These are phyloP conservation scores for Scomberomorus guttatus DNA, from an alignment of 2,797 vertebrate species.

Conservation along the genomic window DNA sequence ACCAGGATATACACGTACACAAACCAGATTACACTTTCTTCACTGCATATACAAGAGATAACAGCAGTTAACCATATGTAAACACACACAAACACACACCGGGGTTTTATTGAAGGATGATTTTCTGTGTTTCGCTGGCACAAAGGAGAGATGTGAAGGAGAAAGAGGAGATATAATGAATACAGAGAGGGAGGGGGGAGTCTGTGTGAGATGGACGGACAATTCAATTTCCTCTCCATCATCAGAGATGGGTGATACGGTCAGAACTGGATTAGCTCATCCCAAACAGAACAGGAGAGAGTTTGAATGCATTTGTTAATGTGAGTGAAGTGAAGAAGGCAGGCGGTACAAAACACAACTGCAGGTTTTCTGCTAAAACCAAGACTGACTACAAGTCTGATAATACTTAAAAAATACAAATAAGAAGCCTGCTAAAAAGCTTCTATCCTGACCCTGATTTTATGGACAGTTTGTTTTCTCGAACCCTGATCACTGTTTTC, in stretches of 20 bases:
- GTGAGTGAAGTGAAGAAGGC: slow-evolving; percentile 5
- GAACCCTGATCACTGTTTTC: no score
- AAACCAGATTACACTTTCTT: slow-evolving; percentile 2
- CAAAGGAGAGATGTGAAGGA: slow-evolving; percentile 6
- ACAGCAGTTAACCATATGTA: no score
- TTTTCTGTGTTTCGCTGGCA: no score
- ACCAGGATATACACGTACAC: not conserved
- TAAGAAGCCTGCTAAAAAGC: no score
- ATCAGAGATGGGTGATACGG: slow-evolving; percentile 52
- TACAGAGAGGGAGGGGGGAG: not conserved
- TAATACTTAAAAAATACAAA: no score
- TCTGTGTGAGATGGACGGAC: slow-evolving; percentile 36
- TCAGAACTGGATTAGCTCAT: slow-evolving; percentile 62
- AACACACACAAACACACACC: no score
- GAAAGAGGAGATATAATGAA: not conserved
- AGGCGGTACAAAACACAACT: no score
- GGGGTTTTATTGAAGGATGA: no score
- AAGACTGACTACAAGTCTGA: not conserved
- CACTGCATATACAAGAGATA: no score
- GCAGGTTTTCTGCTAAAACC: not conserved
- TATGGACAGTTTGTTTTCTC: no score
- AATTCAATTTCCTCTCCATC: slow-evolving; percentile 66
- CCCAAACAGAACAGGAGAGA: slow-evolving; percentile 21
- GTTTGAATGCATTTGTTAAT: slow-evolving; percentile 17
- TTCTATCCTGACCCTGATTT: no score